Base-by-base conservation (phyloP, 1,140 invertebrate species). In the Mycetomoellerius zeteki region DNA sequence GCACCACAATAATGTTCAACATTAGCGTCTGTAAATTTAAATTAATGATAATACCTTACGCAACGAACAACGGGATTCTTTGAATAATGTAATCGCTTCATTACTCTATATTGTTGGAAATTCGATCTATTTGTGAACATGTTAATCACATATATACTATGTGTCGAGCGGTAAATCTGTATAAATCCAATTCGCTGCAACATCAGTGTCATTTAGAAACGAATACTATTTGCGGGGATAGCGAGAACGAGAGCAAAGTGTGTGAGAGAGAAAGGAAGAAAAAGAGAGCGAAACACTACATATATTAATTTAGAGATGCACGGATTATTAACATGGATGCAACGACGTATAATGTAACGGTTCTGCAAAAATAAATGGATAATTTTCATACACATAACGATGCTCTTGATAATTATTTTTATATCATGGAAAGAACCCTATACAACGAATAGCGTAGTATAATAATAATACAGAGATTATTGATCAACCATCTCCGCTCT, bases 81-180 rank as follows among this genome's bases (percentile, higher is more conserved):
- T 86, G 82, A 89, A 89, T 89, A 86, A 84, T 84, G 37, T n/a
- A 84, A 56, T 62, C 47, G 60, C 69, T 73, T 84, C 80, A 84
- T 84, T 84, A 84, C 8, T 24, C 69, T 75, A 33, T 50, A 84
- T 84, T 75, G 80, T 84, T 75, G 80, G 37, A 54, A 75, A 84
- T 75, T 75, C 69, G 69, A 84, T 84, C 80, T 84, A 60, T 84
- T 84, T 84, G 80, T 71, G 43, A 75, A 75, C 69, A 54, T 43
- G 69, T 75, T 75, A 75, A 84, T 84, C 80, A 60, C 54, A 27
- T 73, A 24, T 84, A 33, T 43, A 75, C 60, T 84, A 75, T 84
- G 69, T 73, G 80, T 33, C 80, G 69, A 58, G 37, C n/a, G 58
- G 54, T 75, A 75, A 84, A 75, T 71, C 67, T 14, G 27, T 56